These are phyloP conservation scores for Orthosia gothica DNA, from an alignment of 2,888 invertebrate species.

Conservation along the genomic window DNA sequence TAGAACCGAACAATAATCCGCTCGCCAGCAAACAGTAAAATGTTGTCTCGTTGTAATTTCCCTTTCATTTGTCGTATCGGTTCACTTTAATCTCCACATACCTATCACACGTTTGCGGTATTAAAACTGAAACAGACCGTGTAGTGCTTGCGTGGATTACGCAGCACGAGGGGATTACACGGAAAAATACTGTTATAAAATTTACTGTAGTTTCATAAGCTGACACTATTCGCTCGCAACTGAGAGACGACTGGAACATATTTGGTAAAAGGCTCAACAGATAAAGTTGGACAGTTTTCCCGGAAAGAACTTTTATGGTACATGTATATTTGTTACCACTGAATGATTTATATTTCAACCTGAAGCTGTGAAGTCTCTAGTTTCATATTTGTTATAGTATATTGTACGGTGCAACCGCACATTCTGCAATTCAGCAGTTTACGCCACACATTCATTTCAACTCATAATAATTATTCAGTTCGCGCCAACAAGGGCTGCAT, in stretches of 20 bases:
- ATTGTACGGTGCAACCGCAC: too few species aligned
- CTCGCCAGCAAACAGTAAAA: not conserved
- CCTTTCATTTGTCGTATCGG: slow-evolving; percentile 55
- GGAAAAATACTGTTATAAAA: slow-evolving; percentile 38
- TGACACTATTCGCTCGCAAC: slow-evolving; percentile 19
- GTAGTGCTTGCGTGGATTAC: slow-evolving; percentile 35
- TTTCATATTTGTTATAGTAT: too few species aligned
- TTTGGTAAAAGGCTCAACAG: not conserved
- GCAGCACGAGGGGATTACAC: slow-evolving; percentile 19
- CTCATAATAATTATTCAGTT: too few species aligned
- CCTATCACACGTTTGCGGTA: slow-evolving; percentile 27
- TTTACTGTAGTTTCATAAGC: slow-evolving; percentile 10
- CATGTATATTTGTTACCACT: not conserved
- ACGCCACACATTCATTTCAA: too few species aligned
- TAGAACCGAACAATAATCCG: not conserved
- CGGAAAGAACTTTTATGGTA: not conserved
- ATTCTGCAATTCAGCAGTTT: too few species aligned
- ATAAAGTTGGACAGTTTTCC: slow-evolving; percentile 1
- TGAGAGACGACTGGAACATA: not conserved
- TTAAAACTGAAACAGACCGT: slow-evolving; percentile 54
- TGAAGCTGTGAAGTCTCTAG: not conserved
- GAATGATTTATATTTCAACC: not conserved
- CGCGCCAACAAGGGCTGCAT: too few species aligned
- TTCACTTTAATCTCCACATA: slow-evolving; percentile 61
- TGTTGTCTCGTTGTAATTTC: slow-evolving; percentile 29